Evolutionary conservation across 2,888 invertebrate species (phyloP).

Genomic region (Trachelus troglodyta): DNA sequence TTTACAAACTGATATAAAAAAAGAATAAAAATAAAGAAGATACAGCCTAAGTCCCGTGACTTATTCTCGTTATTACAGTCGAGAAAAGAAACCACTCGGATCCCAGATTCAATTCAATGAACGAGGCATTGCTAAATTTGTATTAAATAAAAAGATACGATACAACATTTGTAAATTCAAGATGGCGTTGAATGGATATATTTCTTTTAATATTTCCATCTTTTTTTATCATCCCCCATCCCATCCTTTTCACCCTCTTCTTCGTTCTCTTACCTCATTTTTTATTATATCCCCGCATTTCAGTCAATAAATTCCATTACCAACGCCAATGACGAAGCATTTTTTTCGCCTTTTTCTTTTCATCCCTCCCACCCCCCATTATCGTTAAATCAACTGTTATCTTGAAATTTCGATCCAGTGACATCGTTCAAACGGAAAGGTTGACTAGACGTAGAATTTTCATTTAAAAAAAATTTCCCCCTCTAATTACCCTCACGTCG

Average conservation of each 20-base stretch:
- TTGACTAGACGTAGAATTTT: background rate
- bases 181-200: background rate
- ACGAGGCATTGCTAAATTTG: background rate
- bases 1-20: background rate
- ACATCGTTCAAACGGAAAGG: background rate
- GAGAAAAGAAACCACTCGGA: background rate
- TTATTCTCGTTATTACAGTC: background rate
- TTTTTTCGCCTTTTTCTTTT: background rate
- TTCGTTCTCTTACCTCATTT: background rate
- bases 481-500: background rate
- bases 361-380: rapidly evolving
- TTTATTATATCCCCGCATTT: background rate
- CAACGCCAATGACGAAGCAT: background rate
- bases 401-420: background rate
- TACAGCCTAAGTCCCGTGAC: background rate
- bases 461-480: background rate
- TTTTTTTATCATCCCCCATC: no score
- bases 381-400: background rate
- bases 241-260: no score
- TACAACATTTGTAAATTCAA: background rate
- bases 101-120: background rate
- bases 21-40: background rate
- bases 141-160: background rate
- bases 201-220: background rate
- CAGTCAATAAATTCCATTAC: background rate